A percentile compares a stretch with the other conserved stretches of the same genome.
phyloP scores from a whole-genome alignment of 2,888 invertebrate genomes.

The Nemurella pictetii region DNA sequence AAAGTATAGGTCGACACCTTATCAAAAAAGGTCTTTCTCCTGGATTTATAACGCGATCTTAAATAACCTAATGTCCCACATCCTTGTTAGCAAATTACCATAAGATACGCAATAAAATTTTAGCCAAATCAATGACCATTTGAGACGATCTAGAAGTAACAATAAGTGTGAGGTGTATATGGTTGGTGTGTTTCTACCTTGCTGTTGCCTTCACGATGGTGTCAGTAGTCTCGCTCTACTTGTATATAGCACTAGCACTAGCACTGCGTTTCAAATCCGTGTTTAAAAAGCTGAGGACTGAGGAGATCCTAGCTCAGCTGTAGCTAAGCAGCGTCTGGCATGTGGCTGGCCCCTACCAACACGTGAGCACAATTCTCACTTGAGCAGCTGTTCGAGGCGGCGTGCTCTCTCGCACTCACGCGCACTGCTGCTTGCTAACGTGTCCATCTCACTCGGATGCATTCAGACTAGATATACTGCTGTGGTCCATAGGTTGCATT shows the following conservation, averaged over 20 bases:
- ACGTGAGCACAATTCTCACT: conserved; percentile 24
- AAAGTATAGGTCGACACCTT: not conserved
- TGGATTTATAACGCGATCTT: not conserved
- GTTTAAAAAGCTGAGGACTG: not conserved
- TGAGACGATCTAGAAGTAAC: too few relatives aligned
- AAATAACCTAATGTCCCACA: not conserved
- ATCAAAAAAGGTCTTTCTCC: not conserved
- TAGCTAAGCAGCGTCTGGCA: conserved; percentile 23
- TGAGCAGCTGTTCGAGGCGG: conserved; percentile 17
- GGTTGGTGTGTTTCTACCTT: not conserved
- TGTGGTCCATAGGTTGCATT: not conserved
- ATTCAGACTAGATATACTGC: not conserved
- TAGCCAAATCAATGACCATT: too few relatives aligned
- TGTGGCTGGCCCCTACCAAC: not conserved
- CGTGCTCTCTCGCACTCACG: not conserved
- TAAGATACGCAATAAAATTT: too few relatives aligned
- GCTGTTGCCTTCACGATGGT: not conserved
- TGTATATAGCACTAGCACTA: not conserved
- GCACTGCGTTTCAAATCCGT: not conserved
- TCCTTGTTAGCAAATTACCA: not conserved
- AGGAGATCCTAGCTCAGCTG: conserved; percentile 13
- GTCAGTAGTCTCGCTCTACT: not conserved
- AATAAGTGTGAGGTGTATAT: too few relatives aligned
- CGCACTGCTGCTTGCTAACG: not conserved
- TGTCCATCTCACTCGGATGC: not conserved